Evolutionary conservation across 2,888 invertebrate species (phyloP).

Genomic region (Orchestes rusci): DNA sequence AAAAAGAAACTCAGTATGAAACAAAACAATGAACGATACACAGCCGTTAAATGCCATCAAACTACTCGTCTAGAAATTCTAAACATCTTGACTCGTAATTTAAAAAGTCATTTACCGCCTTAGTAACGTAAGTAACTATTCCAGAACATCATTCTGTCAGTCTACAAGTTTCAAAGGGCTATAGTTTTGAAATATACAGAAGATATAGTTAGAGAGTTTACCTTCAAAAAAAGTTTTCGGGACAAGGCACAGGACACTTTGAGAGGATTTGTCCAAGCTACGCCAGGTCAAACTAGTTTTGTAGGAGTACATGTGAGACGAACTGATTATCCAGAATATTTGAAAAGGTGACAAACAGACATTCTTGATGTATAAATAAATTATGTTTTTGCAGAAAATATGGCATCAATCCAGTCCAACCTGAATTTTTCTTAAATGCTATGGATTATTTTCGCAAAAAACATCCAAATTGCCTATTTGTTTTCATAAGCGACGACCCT

Average conservation of each 20-base stretch:
- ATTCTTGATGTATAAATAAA: not conserved
- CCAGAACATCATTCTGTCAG: not conserved
- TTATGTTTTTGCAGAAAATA: conserved; percentile 37
- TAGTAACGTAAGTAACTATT: no score
- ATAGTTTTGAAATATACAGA: not conserved
- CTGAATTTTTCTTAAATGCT: conserved; percentile 41
- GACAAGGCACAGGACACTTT: conserved; percentile 46
- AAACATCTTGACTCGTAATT: no score
- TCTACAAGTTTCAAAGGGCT: not conserved
- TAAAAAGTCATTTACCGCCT: no score
- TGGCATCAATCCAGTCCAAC: conserved; percentile 41
- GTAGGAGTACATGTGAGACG: conserved; percentile 50
- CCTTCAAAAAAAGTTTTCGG: conserved; percentile 46
- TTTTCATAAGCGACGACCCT: conserved; percentile 47
- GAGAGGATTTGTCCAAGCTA: conserved; percentile 33
- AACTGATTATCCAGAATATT: conserved; percentile 50
- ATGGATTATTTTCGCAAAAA: conserved; percentile 44
- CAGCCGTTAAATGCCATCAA: no score
- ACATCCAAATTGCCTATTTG: conserved; percentile 41
- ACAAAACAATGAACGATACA: no score
- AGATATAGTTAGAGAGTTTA: conserved; percentile 51
- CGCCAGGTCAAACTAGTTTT: conserved; percentile 14
- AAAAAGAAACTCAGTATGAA: no score
- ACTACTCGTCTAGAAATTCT: no score
- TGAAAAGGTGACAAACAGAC: conserved; percentile 39